Evolutionary conservation across 2,888 invertebrate species (phyloP), one percentile per base, ranked within the genome.

Genomic region (Darwinula stevensoni): DNA sequence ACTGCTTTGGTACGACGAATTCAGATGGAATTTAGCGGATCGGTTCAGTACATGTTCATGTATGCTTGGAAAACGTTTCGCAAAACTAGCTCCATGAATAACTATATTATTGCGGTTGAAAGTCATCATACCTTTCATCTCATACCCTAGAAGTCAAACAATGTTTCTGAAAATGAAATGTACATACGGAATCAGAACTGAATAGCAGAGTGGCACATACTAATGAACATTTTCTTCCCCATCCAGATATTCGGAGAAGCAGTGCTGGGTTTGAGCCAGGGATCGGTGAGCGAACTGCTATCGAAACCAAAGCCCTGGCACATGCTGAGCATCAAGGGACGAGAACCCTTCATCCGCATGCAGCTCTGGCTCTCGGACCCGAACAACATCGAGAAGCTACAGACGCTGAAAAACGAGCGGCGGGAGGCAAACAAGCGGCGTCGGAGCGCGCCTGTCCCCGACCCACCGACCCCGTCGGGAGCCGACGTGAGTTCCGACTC

Each of bases 231-330:
- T n/a, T n/a, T n/a, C n/a, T n/a, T n/a, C n/a, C n/a, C n/a, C n/a
- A n/a, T 53, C 9, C 50, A 65, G 61, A 80, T 84, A 38, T 94
- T 97, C 46, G 97, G 94, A 6, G 94, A 97, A 56, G 86, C 84
- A 1, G 88, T 97, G 3, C 59, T 97, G 11, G 91, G 88, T 0
- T 58, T 94, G 16, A 86, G 86, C 1, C 91, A 94, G 53, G 91
- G 84, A 9, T 84, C 91, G 2, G 91, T 91, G 9, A 88, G 86
- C 45, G 97, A 97, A 52, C 58, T 97, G 37, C 61, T 97, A 4
- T 86, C 88, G 37, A 91, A 91, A 51, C 94, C 94, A 3, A 94
- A 94, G 47, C 91, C 91, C 0, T 94, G 94, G 91, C 86, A 86
- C 49, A 86, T 91, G 86, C 62, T 94, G 33, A 88, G 86, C 48